phyloP scores from a whole-genome alignment of 2,888 invertebrate species.

The Campopleginae sp. region DNA sequence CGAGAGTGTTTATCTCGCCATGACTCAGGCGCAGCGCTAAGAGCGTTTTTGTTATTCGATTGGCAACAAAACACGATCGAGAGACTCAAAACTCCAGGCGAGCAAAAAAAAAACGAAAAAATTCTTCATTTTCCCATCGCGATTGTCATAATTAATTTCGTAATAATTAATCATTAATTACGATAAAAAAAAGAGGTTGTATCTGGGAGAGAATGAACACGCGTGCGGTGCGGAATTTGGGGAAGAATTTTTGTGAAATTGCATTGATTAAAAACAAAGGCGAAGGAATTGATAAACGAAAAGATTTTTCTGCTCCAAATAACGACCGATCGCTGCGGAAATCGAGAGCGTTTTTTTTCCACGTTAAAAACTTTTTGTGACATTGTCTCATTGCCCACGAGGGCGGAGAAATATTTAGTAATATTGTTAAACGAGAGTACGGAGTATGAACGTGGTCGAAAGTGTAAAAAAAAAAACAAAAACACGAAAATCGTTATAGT shows the following conservation, averaged over 20 bases:
- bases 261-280: neutral
- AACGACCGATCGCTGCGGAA: neutral
- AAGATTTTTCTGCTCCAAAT: neutral
- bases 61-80: neutral
- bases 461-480: constrained; percentile 73
- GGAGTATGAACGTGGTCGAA: constrained; percentile 56
- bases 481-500: constrained; percentile 80
- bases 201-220: neutral
- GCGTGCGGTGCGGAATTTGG: neutral
- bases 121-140: neutral
- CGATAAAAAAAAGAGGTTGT: neutral
- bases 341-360: neutral
- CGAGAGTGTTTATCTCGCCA: constrained; percentile 19
- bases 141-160: constrained; percentile 6
- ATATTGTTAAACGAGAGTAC: constrained; percentile 7
- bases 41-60: neutral
- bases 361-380: neutral
- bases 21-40: constrained; percentile 4
- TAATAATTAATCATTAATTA: neutral
- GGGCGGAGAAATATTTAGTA: neutral
- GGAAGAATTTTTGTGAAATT: neutral
- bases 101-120: constrained; percentile 26
- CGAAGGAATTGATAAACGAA: no score
- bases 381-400: neutral
- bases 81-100: neutral